Conservation (phyloP, 2,888 invertebrate genomes). For the Liopterus haemorrhoidalis region DNA sequence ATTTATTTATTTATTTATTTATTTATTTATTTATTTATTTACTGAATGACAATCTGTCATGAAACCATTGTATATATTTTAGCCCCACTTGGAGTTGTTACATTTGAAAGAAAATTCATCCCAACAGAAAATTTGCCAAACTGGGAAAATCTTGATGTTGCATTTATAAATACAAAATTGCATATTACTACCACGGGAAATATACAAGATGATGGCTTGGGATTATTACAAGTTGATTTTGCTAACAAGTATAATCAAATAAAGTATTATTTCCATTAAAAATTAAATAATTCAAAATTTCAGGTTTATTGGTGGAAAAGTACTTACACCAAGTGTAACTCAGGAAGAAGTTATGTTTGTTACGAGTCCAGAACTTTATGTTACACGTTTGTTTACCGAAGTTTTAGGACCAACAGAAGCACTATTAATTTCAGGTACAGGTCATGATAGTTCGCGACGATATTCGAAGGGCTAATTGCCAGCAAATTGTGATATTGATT, state of each 20-base stretch:
- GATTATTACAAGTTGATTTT: slow-evolving; percentile 88
- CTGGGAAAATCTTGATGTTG: slow-evolving; percentile 56
- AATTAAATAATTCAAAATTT: no score
- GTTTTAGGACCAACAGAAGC: slow-evolving; percentile 73
- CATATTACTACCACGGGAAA: slow-evolving; percentile 69
- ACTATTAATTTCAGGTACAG: slow-evolving; percentile 73
- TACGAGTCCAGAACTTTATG: slow-evolving; percentile 89
- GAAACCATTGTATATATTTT: no score
- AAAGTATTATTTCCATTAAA: no score
- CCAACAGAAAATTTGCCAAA: slow-evolving; percentile 52
- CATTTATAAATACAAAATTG: slow-evolving; percentile 56
- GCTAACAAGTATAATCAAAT: slow-evolving; percentile 80
- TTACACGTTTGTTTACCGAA: slow-evolving; percentile 82
- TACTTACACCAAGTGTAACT: slow-evolving; percentile 36
- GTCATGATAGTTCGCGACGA: no score
- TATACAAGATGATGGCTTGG: slow-evolving; percentile 79
- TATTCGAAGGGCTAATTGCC: no score
- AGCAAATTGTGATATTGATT: no score
- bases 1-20: no score
- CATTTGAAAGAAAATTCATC: slow-evolving; percentile 68
- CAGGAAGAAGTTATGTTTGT: slow-evolving; percentile 97
- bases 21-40: no score
- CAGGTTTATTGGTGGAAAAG: no score
- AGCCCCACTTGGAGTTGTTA: slow-evolving; percentile 73
- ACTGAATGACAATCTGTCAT: slow-evolving; percentile 5